A percentile compares a stretch with the other conserved stretches of the same genome.
phyloP scores from a whole-genome alignment of 1,140 invertebrate species.

The Hylaeus anthracinus region DNA sequence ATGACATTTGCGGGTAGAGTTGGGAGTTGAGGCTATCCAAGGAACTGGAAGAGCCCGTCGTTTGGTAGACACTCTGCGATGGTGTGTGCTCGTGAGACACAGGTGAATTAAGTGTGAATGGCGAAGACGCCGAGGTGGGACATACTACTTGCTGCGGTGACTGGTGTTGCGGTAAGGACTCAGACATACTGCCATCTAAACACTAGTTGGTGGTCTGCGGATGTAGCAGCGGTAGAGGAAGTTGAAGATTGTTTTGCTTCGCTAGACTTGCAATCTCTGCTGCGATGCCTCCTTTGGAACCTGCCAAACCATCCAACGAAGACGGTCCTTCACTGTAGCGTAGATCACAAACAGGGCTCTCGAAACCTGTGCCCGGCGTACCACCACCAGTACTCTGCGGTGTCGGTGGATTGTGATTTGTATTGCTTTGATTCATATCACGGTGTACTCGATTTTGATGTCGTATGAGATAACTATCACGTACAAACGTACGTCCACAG shows the following conservation, averaged over 20 bases:
- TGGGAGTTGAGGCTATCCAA: conserved; percentile 71
- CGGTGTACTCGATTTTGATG: conserved; percentile 87
- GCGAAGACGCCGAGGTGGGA: conserved; percentile 65
- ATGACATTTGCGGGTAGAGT: conserved; percentile 71
- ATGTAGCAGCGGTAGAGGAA: conserved; percentile 78
- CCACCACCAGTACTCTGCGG: conserved; percentile 77
- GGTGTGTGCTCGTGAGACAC: conserved; percentile 70
- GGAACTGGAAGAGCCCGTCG: conserved; percentile 68
- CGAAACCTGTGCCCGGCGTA: conserved; percentile 76
- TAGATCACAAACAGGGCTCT: conserved; percentile 79
- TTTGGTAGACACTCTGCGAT: conserved; percentile 79
- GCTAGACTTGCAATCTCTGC: conserved; percentile 78
- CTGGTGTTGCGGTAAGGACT: conserved; percentile 69
- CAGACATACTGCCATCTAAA: conserved; percentile 70
- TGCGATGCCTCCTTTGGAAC: conserved; percentile 72
- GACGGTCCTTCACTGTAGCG: conserved; percentile 79
- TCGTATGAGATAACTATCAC: conserved; percentile 88
- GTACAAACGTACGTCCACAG: conserved; percentile 87
- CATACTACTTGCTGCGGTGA: conserved; percentile 65
- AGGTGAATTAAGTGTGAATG: conserved; percentile 74
- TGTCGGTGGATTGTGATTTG: conserved; percentile 78
- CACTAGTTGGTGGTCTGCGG: conserved; percentile 81
- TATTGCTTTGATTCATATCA: conserved; percentile 79
- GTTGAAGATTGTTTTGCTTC: conserved; percentile 79
- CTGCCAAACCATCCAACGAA: conserved; percentile 74